Percentiles rank a stretch among this genome's conserved stretches.
These are phyloP conservation scores for Chamaedrilus cognettii DNA, from an alignment of 2,888 invertebrate species.

Conservation along the genomic window DNA sequence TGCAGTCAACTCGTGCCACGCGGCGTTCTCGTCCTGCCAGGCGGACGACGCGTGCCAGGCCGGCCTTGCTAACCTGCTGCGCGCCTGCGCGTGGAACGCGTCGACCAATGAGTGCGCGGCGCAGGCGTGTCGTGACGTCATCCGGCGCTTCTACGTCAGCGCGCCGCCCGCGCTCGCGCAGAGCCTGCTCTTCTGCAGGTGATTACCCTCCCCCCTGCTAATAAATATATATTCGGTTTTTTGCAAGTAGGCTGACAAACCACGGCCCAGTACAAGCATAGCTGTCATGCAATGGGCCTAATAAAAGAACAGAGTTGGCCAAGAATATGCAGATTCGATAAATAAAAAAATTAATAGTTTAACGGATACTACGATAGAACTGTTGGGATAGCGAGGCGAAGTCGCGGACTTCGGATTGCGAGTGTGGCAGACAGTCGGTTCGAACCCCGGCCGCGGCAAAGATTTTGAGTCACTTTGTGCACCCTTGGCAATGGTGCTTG, in stretches of 20 bases:
- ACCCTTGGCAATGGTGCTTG: no score
- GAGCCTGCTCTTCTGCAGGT: slow-evolving; percentile 16
- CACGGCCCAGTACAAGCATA: no score
- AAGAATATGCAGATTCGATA: no score
- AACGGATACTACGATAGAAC: no score
- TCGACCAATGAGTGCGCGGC: slow-evolving; percentile 2
- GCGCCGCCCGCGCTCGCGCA: slow-evolving; percentile 6
- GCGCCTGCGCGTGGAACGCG: slow-evolving; percentile 12
- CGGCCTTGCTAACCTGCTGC: not conserved
- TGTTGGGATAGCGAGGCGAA: no score
- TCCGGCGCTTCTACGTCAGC: slow-evolving; percentile 6
- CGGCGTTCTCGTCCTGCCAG: slow-evolving; percentile 4
- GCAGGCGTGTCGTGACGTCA: not conserved
- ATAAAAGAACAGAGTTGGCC: no score
- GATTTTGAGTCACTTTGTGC: no score
- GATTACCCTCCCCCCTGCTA: not conserved
- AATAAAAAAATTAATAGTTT: no score
- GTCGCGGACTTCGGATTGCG: no score
- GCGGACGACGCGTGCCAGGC: slow-evolving; percentile 9
- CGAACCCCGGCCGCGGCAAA: no score
- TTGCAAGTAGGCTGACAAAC: no score
- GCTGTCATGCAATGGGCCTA: not conserved
- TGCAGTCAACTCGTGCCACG: slow-evolving; percentile 2
- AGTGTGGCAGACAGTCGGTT: no score
- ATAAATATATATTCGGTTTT: not conserved